Evolutionary conservation across 2,888 invertebrate species (phyloP).

Genomic region (Pandemis cinnamomeana): DNA sequence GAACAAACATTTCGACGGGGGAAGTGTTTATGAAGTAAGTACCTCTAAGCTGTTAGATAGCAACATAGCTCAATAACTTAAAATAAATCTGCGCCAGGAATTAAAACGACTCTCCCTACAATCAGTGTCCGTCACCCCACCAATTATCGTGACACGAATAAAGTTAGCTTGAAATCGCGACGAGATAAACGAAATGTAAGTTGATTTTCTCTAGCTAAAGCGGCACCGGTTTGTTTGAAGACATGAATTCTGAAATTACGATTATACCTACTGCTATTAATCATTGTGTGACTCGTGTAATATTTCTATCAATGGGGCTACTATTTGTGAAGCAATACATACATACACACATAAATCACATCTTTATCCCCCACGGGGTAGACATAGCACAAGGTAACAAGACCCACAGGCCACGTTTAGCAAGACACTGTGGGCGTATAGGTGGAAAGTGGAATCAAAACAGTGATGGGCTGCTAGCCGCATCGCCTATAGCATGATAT

Average conservation of each 20-base stretch:
- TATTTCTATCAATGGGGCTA: neutral
- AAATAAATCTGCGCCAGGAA: neutral
- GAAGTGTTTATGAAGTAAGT: slow-evolving; percentile 3
- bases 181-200: slow-evolving; percentile 10
- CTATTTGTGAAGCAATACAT: neutral
- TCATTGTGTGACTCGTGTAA: neutral
- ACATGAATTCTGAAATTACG: neutral
- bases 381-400: too few species aligned
- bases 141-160: slow-evolving; percentile 27
- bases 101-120: slow-evolving; percentile 15
- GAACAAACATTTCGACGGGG: slow-evolving; percentile 1
- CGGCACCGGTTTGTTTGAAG: neutral
- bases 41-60: neutral
- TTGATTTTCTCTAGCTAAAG: neutral
- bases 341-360: too few species aligned
- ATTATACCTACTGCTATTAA: neutral
- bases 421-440: too few species aligned
- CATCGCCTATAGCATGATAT: too few species aligned
- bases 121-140: slow-evolving; percentile 22
- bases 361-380: too few species aligned
- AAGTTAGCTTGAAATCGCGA: slow-evolving; percentile 20
- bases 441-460: too few species aligned
- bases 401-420: too few species aligned
- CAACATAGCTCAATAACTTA: neutral
- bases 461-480: too few species aligned